These are phyloP conservation scores for Paralinhomoeus sp. DNA, from an alignment of 2,888 invertebrate species.

Conservation along the genomic window DNA sequence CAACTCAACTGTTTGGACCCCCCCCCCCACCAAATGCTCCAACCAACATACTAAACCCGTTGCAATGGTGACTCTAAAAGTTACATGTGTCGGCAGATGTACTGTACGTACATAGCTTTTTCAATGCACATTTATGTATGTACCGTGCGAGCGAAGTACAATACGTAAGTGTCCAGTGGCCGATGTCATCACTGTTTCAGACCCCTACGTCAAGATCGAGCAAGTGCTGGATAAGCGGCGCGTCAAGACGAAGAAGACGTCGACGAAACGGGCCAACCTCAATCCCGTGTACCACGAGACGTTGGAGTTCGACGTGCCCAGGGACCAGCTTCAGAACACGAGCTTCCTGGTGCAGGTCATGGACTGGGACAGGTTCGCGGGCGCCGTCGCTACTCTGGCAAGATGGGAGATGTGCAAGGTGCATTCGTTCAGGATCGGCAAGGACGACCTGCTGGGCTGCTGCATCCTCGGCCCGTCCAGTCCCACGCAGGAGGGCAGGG, in stretches of 20 bases:
- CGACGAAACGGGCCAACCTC: conserved; percentile 60
- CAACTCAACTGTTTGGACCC: too few relatives aligned
- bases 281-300: conserved; percentile 80
- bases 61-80: too few relatives aligned
- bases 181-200: too few relatives aligned
- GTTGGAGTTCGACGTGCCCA: conserved; percentile 66
- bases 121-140: too few relatives aligned
- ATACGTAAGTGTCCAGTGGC: too few relatives aligned
- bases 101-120: too few relatives aligned
- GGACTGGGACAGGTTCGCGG: conserved; percentile 59
- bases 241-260: conserved; percentile 76
- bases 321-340: conserved; percentile 55
- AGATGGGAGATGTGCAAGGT: too few relatives aligned
- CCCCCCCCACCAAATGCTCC: too few relatives aligned
- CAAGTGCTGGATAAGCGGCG: conserved; percentile 63
- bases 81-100: neutral
- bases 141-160: too few relatives aligned
- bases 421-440: conserved; percentile 45
- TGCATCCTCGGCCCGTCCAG: conserved; percentile 27
- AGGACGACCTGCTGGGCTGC: conserved; percentile 64
- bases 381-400: neutral
- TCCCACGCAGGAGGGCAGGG: conserved; percentile 16
- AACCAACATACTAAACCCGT: too few relatives aligned
- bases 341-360: conserved; percentile 60
- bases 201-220: conserved; percentile 80